These are phyloP conservation scores for Oscheius sp. DNA, from an alignment of 2,888 invertebrate species.

Conservation along the genomic window DNA sequence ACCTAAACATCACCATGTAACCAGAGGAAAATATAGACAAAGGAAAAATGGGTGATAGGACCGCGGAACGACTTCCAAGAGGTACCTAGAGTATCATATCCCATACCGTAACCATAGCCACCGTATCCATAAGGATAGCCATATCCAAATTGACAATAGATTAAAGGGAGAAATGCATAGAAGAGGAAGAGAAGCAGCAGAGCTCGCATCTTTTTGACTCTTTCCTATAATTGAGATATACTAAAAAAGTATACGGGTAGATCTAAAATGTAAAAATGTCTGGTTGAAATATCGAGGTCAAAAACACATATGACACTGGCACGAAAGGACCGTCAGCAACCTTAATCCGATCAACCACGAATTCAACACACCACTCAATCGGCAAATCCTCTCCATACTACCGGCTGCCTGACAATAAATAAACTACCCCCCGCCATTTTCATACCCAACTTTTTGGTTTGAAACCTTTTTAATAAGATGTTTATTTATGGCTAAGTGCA, in stretches of 20 bases:
- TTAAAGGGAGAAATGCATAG: neutral
- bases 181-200: constrained; percentile 1
- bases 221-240: neutral
- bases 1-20: neutral
- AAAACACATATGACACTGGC: constrained; percentile 18
- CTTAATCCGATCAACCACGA: constrained; percentile 33
- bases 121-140: constrained; percentile 8
- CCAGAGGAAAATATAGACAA: neutral
- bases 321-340: constrained; percentile 7
- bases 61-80: constrained; percentile 16
- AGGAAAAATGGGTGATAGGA: constrained; percentile 16
- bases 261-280: neutral
- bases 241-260: neutral
- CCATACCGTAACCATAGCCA: constrained; percentile 31
- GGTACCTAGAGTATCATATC: constrained; percentile 31
- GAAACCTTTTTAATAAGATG: neutral
- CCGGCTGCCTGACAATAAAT: constrained; percentile 12
- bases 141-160: constrained; percentile 1
- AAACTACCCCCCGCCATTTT: neutral
- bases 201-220: neutral
- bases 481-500: constrained; percentile 14
- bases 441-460: neutral
- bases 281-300: constrained; percentile 6
- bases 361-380: constrained; percentile 30
- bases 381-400: constrained; percentile 15